Evolutionary conservation across 2,797 vertebrate species (phyloP).

Genomic region (Gallinago solitaria): DNA sequence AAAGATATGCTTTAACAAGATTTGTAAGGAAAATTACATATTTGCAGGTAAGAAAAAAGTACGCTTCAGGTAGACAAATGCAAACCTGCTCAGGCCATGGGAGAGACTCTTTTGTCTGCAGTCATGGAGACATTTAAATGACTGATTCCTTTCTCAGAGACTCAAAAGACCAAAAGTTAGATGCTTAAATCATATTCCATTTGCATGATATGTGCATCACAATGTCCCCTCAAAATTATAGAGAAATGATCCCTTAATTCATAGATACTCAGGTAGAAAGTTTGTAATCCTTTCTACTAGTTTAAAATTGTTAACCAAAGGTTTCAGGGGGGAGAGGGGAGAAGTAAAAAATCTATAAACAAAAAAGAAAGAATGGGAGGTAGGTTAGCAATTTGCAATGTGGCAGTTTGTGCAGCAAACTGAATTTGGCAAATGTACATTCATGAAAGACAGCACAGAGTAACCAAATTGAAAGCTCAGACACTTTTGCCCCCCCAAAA

Average conservation of each 20-base stretch:
- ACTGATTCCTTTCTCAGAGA: slow-evolving; percentile 9
- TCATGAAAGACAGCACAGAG: background rate
- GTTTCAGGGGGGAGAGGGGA: fast-evolving
- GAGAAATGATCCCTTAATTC: background rate
- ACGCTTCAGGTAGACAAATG: background rate
- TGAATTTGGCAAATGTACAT: background rate
- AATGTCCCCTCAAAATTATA: background rate
- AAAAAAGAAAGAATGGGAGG: background rate
- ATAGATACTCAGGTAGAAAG: background rate
- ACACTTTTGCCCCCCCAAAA: background rate
- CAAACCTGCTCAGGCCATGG: slow-evolving; percentile 5
- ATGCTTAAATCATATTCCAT: background rate
- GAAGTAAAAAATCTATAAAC: background rate
- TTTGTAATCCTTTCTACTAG: background rate
- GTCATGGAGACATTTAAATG: slow-evolving; percentile 43
- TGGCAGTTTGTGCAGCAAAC: fast-evolving
- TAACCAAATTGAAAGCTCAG: background rate
- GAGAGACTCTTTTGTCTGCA: slow-evolving; percentile 21
- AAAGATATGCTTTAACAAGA: slow-evolving; percentile 14
- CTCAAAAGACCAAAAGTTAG: background rate
- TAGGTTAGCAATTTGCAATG: background rate
- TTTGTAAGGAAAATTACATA: slow-evolving; percentile 48
- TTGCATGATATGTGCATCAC: background rate
- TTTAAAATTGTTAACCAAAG: background rate
- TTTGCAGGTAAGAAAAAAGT: background rate